These are phyloP conservation scores for Mixornis gularis DNA, from an alignment of 2,113 vertebrate genomes.

Conservation along the genomic window DNA sequence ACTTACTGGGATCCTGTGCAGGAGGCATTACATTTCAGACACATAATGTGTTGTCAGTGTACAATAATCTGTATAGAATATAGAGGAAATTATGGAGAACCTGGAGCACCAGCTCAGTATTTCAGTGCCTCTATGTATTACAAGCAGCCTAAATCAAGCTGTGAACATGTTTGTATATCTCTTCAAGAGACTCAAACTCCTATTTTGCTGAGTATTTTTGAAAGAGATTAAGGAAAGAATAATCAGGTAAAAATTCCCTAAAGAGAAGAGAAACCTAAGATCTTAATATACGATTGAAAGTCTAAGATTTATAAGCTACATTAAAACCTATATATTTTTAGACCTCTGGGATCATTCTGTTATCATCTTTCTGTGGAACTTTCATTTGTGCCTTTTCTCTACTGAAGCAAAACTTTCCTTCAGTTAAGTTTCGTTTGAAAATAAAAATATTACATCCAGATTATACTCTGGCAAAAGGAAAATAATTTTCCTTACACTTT, in stretches of 20 bases:
- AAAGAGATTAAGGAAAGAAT: neutral
- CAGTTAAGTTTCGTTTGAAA: neutral
- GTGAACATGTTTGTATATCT: neutral
- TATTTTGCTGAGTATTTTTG: neutral
- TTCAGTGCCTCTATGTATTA: neutral
- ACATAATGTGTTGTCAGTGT: neutral
- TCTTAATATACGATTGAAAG: neutral
- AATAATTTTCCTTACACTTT: constrained; percentile 2
- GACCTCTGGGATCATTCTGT: neutral
- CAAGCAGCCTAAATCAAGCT: neutral
- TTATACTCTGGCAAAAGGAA: constrained; percentile 20
- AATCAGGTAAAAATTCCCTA: neutral
- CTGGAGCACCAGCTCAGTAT: neutral
- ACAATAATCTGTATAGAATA: neutral
- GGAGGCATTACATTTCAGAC: neutral
- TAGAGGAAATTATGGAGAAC: neutral
- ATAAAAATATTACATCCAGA: constrained; percentile 42
- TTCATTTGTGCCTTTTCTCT: neutral
- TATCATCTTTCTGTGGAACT: neutral
- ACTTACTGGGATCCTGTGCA: neutral
- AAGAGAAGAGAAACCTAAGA: neutral
- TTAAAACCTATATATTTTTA: neutral
- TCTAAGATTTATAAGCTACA: neutral
- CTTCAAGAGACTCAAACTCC: neutral
- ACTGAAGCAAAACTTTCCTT: neutral